Evolutionary conservation across 2,797 vertebrate genomes (phyloP).

Genomic region (Microcaecilia unicolor): DNA sequence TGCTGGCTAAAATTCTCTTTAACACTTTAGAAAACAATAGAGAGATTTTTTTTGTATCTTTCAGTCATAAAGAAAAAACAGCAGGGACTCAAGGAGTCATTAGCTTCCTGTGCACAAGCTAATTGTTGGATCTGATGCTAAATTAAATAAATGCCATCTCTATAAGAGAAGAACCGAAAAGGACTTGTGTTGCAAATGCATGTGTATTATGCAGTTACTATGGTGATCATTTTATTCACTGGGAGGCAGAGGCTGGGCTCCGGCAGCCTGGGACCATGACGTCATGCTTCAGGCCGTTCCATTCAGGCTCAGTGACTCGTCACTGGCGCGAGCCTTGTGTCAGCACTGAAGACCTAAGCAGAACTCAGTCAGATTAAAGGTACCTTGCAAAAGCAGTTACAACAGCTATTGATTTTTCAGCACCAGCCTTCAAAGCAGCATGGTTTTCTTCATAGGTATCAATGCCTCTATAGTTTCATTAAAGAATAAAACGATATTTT

Average conservation of each 20-base stretch:
- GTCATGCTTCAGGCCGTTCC: not conserved
- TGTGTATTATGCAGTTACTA: slow-evolving; percentile 28
- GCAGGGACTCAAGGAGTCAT: slow-evolving; percentile 21
- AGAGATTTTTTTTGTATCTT: slow-evolving; percentile 15
- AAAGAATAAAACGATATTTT: no score
- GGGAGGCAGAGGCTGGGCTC: slow-evolving; percentile 21
- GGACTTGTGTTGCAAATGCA: not conserved
- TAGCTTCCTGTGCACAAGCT: slow-evolving; percentile 41
- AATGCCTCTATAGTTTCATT: no score
- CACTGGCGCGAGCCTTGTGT: no score
- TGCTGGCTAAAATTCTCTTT: slow-evolving; percentile 26
- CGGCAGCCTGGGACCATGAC: not conserved
- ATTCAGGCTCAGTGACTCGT: not conserved
- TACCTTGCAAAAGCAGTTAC: no score
- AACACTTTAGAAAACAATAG: slow-evolving; percentile 10
- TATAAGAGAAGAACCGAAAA: not conserved
- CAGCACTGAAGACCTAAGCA: no score
- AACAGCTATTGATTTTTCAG: no score
- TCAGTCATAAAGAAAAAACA: slow-evolving; percentile 1
- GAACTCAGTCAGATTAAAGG: no score
- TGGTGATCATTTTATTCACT: slow-evolving; percentile 31
- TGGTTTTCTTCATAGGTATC: no score
- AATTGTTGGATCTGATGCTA: slow-evolving; percentile 42
- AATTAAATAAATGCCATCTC: slow-evolving; percentile 21
- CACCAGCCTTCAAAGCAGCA: no score